A percentile compares a stretch with the other conserved stretches of the same genome.
These are phyloP conservation scores for Ctenoplectra terminalis DNA, from an alignment of 1,140 invertebrate species.

Conservation along the genomic window DNA sequence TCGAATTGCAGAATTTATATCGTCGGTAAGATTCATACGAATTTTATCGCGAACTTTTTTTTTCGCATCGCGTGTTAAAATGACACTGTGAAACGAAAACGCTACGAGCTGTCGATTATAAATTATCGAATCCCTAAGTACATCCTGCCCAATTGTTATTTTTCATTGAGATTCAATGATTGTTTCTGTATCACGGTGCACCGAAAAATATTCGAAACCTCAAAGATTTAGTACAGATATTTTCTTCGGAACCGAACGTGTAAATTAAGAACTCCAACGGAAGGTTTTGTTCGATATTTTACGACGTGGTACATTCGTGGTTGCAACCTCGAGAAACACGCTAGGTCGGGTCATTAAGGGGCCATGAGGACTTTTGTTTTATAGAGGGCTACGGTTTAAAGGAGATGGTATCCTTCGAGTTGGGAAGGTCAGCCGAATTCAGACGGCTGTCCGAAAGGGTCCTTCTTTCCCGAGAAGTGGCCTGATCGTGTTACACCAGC, in stretches of 20 bases:
- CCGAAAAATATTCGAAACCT: no score
- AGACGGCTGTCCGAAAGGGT: constrained; percentile 61
- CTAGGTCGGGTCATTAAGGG: constrained; percentile 64
- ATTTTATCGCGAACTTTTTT: background rate
- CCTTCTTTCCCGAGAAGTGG: constrained; percentile 59
- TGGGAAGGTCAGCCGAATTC: constrained; percentile 67
- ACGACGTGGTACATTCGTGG: constrained; percentile 42
- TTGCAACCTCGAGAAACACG: constrained; percentile 59
- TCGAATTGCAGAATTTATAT: constrained; percentile 7
- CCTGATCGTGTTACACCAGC: constrained; percentile 66
- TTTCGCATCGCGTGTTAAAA: background rate
- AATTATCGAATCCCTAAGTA: background rate
- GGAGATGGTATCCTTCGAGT: constrained; percentile 68
- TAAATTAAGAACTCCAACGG: constrained; percentile 15
- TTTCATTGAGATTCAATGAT: background rate
- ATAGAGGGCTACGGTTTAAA: constrained; percentile 61
- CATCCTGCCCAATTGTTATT: background rate
- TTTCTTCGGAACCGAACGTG: no score
- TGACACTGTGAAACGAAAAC: background rate
- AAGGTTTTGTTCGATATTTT: constrained; percentile 40
- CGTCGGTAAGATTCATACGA: background rate
- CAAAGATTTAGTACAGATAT: no score
- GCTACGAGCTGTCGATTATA: background rate
- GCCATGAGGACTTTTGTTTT: constrained; percentile 67
- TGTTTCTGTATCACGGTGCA: no score